Conservation (phyloP, 2,797 vertebrate species). For the Anableps anableps region DNA sequence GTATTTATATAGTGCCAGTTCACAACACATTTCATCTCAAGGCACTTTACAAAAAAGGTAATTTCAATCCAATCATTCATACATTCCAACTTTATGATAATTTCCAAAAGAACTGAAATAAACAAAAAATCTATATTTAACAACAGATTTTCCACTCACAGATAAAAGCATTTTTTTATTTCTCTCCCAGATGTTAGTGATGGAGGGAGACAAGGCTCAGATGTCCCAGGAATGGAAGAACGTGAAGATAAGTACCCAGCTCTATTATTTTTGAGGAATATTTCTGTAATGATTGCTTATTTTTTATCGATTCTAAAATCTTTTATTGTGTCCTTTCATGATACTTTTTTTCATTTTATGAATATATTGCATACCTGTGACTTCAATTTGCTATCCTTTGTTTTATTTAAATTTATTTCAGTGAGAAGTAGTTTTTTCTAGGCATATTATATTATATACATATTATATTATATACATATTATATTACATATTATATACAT, state of each 20-base stretch:
- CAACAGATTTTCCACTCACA: too few species aligned
- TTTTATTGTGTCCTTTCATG: neutral
- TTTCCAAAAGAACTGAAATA: too few species aligned
- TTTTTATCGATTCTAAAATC: too few species aligned
- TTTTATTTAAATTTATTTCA: neutral
- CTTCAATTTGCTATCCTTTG: neutral
- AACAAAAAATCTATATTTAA: too few species aligned
- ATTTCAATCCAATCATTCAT: too few species aligned
- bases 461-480: neutral
- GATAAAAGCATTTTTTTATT: neutral
- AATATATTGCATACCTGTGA: neutral
- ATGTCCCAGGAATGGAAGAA: neutral
- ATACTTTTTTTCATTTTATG: neutral
- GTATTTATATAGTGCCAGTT: too few species aligned
- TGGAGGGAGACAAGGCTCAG: neutral
- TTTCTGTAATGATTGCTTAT: neutral
- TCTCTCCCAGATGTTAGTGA: neutral
- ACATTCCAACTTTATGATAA: too few species aligned
- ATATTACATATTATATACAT: neutral
- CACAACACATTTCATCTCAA: too few species aligned
- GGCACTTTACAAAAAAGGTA: too few species aligned
- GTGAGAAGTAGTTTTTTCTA: neutral
- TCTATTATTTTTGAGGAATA: neutral
- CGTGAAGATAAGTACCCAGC: neutral
- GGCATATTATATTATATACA: neutral